Base-by-base conservation (phyloP, 23 tunicate genomes). In the Aplidium turbinatum region DNA sequence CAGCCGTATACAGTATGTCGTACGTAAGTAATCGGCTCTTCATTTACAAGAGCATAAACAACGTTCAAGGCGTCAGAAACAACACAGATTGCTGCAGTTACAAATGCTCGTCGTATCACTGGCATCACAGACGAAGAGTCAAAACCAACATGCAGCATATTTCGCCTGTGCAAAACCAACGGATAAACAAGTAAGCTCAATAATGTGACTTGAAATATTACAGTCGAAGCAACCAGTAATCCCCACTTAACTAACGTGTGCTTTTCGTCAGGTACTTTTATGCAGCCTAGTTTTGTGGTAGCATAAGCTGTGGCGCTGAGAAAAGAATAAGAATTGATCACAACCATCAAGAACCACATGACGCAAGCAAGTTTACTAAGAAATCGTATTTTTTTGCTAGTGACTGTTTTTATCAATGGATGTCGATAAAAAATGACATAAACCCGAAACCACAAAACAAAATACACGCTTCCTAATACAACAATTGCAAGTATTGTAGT, bases 371-470 rank as follows among this genome's bases (percentile, higher is more conserved):
- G 30, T 62, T 76, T 76, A 45, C 82, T 76, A 16, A 76, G 1
- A 21, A 61, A 0, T 1, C 58, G 32, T 6, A 76, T 54, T 6
- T 4, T 29, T 16, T 47, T 61, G 26, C 25, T 45, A 19, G 63
- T 19, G 3, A 24, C 40, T 4, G 16, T 47, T 47, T 47, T 61
- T 28, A 76, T 62, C 1, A 76, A 5, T 0, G 82, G 82, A 60
- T 76, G 68, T 30, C 72, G 52, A 72, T 76, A 76, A 42, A 76
- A 76, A 19, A 76, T 42, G 5, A 42, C 40, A 60, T 61, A 76
- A 31, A 76, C 82, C 2, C 82, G 82, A 31, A 76, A 76, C 82
- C 82, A 76, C 20, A 76, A 60, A 1, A 72, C 82, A 58, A 76
- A 76, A 36, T 33, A 76, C 21, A 61, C 82, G 82, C 54, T 19